Evolutionary conservation across 2,797 vertebrate species (phyloP).

Genomic region (Myoxocephalus aenaeus): DNA sequence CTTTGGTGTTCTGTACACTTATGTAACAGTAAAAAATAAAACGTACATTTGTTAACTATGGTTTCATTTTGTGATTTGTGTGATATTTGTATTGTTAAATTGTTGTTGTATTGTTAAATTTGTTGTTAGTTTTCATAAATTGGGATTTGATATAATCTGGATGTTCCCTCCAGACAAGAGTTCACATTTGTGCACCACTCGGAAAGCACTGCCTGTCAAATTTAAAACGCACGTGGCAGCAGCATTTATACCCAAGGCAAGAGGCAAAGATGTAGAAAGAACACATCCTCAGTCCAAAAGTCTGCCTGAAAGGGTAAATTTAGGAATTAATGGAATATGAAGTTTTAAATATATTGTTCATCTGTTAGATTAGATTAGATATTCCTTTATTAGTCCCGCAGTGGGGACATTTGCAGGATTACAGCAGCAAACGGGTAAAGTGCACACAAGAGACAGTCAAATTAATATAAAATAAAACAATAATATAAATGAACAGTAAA

Average conservation of each 20-base stretch:
- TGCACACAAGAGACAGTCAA: too few species aligned
- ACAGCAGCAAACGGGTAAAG: too few species aligned
- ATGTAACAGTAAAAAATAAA: conserved; percentile 83
- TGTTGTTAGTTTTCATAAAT: not conserved
- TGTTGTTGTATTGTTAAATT: not conserved
- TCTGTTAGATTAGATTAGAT: not conserved
- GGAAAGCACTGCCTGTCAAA: too few species aligned
- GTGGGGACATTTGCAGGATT: too few species aligned
- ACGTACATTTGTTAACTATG: conserved; percentile 60
- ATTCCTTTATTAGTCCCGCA: too few species aligned
- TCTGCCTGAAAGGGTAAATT: not conserved
- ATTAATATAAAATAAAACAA: too few species aligned
- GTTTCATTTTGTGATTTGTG: conserved; percentile 19
- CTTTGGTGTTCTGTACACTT: conserved; percentile 85
- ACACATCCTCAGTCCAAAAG: not conserved
- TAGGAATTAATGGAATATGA: not conserved
- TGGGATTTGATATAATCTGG: not conserved
- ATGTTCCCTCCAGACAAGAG: not conserved
- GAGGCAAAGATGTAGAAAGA: not conserved
- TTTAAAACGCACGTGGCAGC: not conserved
- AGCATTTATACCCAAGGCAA: not conserved
- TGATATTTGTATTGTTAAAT: not conserved
- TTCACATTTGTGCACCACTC: too few species aligned
- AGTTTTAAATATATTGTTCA: not conserved
- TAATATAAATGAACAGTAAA: too few species aligned